phyloP scores from a whole-genome alignment of 2,113 vertebrate genomes.

The Donacobius atricapilla region DNA sequence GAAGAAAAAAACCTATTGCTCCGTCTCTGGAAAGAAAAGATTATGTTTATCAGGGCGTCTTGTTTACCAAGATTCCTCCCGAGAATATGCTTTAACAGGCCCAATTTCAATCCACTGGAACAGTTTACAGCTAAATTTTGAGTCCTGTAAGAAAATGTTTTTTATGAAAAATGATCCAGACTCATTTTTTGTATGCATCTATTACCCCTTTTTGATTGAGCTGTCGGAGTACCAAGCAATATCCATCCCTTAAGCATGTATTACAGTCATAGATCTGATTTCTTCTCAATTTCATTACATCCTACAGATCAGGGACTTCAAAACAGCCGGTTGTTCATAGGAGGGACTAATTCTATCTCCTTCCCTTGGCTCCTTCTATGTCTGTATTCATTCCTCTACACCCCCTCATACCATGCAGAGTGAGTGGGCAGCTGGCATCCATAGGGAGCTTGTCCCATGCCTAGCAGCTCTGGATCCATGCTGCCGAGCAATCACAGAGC shows the following conservation, averaged over 20 bases:
- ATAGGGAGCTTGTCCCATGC: neutral
- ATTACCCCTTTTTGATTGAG: neutral
- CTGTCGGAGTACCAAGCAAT: neutral
- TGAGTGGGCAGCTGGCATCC: neutral
- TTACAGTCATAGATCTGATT: neutral
- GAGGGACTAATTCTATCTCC: neutral
- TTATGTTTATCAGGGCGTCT: neutral
- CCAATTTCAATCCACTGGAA: neutral
- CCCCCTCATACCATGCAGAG: neutral
- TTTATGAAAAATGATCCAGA: neutral
- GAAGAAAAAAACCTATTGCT: neutral
- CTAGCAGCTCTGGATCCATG: neutral
- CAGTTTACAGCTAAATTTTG: neutral
- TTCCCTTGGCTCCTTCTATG: neutral
- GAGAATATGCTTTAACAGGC: neutral
- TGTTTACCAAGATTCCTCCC: neutral
- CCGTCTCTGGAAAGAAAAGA: neutral
- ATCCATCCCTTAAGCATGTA: neutral
- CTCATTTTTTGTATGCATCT: neutral
- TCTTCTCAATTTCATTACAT: neutral
- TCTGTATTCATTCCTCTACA: neutral
- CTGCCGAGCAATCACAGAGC: accelerated
- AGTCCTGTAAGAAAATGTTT: neutral
- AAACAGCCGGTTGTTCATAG: neutral
- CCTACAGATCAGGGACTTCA: neutral